Evolutionary conservation across 2,888 invertebrate genomes (phyloP).

Genomic region (Melanostoma mellinum): DNA sequence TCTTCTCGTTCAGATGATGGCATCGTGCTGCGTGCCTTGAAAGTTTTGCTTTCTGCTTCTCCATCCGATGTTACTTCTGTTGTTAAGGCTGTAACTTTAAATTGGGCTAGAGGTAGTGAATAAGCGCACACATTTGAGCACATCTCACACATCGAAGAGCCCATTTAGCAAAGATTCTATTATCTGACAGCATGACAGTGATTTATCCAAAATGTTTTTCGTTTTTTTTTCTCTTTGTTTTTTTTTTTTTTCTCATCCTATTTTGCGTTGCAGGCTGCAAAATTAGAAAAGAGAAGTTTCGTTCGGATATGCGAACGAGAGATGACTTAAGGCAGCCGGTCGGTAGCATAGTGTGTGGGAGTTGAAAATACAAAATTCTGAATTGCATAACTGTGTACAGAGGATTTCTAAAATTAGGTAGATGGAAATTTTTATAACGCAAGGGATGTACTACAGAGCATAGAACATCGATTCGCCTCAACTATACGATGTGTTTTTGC

Average conservation of each 20-base stretch:
- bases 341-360: slow-evolving; percentile 16
- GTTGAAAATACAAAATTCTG: slow-evolving; percentile 40
- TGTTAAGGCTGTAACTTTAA: slow-evolving; percentile 46
- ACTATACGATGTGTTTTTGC: slow-evolving; percentile 28
- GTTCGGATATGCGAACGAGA: slow-evolving; percentile 27
- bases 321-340: slow-evolving; percentile 30
- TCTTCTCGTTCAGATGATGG: slow-evolving; percentile 28
- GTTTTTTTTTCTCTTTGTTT: slow-evolving; percentile 12
- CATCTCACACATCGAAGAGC: slow-evolving; percentile 15
- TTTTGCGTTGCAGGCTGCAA: neutral
- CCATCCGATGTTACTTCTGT: neutral
- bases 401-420: slow-evolving; percentile 54
- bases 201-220: slow-evolving; percentile 36
- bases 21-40: slow-evolving; percentile 35
- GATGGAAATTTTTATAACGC: slow-evolving; percentile 7
- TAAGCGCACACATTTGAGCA: slow-evolving; percentile 27
- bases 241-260: neutral
- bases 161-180: slow-evolving; percentile 45
- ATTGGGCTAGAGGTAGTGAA: slow-evolving; percentile 41
- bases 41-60: slow-evolving; percentile 19
- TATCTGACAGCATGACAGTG: slow-evolving; percentile 43
- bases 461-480: slow-evolving; percentile 50
- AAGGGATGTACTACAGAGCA: slow-evolving; percentile 44
- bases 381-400: slow-evolving; percentile 44
- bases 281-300: slow-evolving; percentile 22